Evolutionary conservation across 2,888 invertebrate species (phyloP), one percentile per base, ranked within the genome.

Genomic region (Nezara viridula): DNA sequence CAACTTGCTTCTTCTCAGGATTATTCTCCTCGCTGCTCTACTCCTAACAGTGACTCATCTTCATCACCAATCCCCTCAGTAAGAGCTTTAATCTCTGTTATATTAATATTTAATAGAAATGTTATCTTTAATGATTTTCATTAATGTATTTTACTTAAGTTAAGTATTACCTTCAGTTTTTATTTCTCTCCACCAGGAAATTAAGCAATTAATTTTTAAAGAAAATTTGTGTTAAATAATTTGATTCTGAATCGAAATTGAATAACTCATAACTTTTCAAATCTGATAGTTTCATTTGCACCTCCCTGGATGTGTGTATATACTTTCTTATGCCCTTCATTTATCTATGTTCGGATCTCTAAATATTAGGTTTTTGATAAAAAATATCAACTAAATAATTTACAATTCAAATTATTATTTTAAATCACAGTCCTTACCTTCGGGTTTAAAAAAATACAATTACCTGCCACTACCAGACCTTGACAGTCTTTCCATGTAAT

Each of bases 21-120:
- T 86, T 91, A 91, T 60, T 90, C 90, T 2, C 91, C 91, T 9
- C 50, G 90, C 47, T 91, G 91, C 55, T 88, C 90, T n/a, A 90
- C 90, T 60, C 90, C 90, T 19, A 90, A 90, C 27, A 86, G 90
- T 49, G 90, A 89, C 86, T 49, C 89, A 77, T 86, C 90, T 27
- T 89, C 66, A 52, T 89, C 85, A 47, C 90, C 52, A 12, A 86
- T 55, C 86, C 90, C 73, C 32, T 66, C 88, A 21, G 90, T 88
- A 77, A 88, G 73, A n/a, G 37, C 12, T 55, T 55, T 50, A 24
- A 49, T 12, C 0, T 44, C 24, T 44, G 10, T 81, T 4, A 24
- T 24, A 52, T 27, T 10, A 9, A 60, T 24, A 3, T 27, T 27
- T 60, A n/a, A 55, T 10, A n/a, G 24, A 55, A n/a, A 66, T 66